Evolutionary conservation across 2,888 invertebrate species (phyloP), one percentile per base, ranked within the genome.

Genomic region (Euphydryas editha): DNA sequence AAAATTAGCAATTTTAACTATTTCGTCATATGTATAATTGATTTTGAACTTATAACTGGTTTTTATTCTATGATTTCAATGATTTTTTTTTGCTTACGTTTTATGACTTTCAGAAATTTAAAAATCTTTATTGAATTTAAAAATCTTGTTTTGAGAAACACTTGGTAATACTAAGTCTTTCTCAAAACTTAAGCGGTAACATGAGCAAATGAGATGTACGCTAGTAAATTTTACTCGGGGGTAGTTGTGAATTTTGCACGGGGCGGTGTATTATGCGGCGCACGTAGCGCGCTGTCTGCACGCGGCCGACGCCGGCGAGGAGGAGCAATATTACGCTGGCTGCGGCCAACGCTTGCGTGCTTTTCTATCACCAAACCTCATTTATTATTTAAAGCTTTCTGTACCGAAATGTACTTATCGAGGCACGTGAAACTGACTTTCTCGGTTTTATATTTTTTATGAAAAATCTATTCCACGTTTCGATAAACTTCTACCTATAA

Each of bases 211-310:
- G 90, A 89, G 87, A 88, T 88, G 88, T 80, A 84, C 83, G 85
- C 81, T 81, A 85, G 88, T 85, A 87, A 90, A 90, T 89, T 90
- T 87, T 80, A 85, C 84, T 79, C 80, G 84, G 80, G 87, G 86
- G 87, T 88, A 88, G 89, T 89, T 88, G 91, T 89, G 89, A 92
- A 92, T 92, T 90, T 91, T 88, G 88, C 83, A 90, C 86, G 81
- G 86, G 82, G 80, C 77, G 78, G 81, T 85, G 89, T 87, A 90
- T 88, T 92, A 92, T 92, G 87, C 92, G 82, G 88, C 80, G 89
- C 92, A 92, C 92, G 92, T 92, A 90, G 76, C 78, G 79, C 75
- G 74, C 76, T 74, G 78, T 78, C 79, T 77, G 76, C 74, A 79
- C 79, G 78, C 77, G 77, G 71, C 78, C 75, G 76, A 76, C 66